Percentiles rank a stretch among this genome's conserved stretches.
phyloP scores from a whole-genome alignment of 2,113 vertebrate genomes.

The Perccottus glenii region DNA sequence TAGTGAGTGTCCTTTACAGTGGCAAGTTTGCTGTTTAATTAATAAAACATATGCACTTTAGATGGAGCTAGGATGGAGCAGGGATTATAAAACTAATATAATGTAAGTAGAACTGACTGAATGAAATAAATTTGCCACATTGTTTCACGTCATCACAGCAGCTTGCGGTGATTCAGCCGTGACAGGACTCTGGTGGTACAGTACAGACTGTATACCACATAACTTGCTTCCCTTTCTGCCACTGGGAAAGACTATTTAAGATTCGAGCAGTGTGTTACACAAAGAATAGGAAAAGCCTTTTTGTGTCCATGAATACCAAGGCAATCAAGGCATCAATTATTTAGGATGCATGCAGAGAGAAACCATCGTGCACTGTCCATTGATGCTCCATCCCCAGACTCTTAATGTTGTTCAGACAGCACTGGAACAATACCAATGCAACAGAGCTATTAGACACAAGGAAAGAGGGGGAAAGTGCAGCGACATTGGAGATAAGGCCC shows the following conservation, averaged over 20 bases:
- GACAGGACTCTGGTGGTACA: slow-evolving; percentile 35
- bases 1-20: neutral
- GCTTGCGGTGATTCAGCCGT: slow-evolving; percentile 33
- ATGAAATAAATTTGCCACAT: slow-evolving; percentile 23
- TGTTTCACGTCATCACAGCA: slow-evolving; percentile 24
- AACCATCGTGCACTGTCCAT: slow-evolving; percentile 64
- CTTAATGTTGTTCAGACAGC: slow-evolving; percentile 53
- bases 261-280: slow-evolving; percentile 63
- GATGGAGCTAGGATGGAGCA: slow-evolving; percentile 1
- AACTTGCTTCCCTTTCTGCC: slow-evolving; percentile 42
- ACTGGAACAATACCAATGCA: slow-evolving; percentile 47
- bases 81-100: neutral
- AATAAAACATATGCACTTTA: neutral
- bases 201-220: slow-evolving; percentile 31
- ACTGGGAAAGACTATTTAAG: slow-evolving; percentile 57
- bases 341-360: slow-evolving; percentile 62
- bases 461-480: slow-evolving; percentile 16
- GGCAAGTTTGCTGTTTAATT: too few relatives aligned
- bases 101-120: neutral
- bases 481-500: slow-evolving; percentile 48
- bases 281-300: slow-evolving; percentile 75
- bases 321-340: slow-evolving; percentile 79
- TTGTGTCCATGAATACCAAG: slow-evolving; percentile 71
- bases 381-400: slow-evolving; percentile 58
- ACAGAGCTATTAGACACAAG: slow-evolving; percentile 40